These are phyloP conservation scores for Hyperoplus lanceolatus DNA, from an alignment of 2,797 vertebrate genomes.

Conservation along the genomic window DNA sequence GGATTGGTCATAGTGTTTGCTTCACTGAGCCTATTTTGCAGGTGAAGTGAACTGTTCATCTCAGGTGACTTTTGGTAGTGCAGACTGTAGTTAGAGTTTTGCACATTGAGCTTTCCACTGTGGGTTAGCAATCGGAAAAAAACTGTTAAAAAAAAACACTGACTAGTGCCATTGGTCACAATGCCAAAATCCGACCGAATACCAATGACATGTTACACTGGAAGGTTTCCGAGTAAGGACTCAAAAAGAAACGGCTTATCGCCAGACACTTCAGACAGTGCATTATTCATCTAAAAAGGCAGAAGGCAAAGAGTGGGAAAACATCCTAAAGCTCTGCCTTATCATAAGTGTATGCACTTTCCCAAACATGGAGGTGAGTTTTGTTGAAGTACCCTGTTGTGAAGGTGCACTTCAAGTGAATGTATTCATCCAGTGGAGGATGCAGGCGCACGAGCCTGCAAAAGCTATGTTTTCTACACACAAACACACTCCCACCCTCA, in stretches of 20 bases:
- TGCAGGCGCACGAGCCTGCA: constrained; percentile 28
- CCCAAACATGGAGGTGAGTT: constrained; percentile 28
- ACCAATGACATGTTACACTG: constrained; percentile 26
- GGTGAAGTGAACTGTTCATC: too few species aligned
- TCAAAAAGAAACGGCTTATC: constrained; percentile 39
- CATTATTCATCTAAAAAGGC: constrained; percentile 49
- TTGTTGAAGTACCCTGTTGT: constrained; percentile 31
- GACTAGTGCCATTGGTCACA: constrained; percentile 14
- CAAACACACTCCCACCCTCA: constrained; percentile 50
- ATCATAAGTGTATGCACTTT: constrained; percentile 48
- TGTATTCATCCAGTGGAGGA: constrained; percentile 27
- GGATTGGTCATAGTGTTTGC: too few species aligned
- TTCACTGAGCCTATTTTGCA: too few species aligned
- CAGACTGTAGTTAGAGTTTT: too few species aligned
- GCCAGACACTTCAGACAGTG: constrained; percentile 30
- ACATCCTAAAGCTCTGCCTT: constrained; percentile 31
- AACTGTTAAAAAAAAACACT: constrained; percentile 7
- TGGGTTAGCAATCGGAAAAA: too few species aligned
- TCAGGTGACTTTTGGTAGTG: too few species aligned
- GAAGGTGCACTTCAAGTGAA: constrained; percentile 59
- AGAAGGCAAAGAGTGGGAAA: constrained; percentile 12
- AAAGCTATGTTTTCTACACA: constrained; percentile 40
- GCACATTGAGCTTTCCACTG: too few species aligned
- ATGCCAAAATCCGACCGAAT: constrained; percentile 16
- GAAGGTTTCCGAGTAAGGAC: constrained; percentile 18